Evolutionary conservation across 1,140 invertebrate species (phyloP).

Genomic region (Dysdera silvatica): DNA sequence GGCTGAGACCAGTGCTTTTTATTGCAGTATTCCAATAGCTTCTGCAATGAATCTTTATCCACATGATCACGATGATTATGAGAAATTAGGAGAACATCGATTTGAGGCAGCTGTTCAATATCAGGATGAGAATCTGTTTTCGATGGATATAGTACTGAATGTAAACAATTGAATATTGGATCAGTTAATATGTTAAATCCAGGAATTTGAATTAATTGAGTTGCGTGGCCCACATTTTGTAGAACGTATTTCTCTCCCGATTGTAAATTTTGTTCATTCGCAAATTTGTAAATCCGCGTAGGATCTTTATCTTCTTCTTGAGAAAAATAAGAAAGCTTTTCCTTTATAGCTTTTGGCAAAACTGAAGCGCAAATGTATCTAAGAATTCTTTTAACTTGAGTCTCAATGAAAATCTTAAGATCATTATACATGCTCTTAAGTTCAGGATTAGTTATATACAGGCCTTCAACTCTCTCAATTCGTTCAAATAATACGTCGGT

Average conservation of each 20-base stretch:
- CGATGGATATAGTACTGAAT: background rate
- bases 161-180: conserved; percentile 11
- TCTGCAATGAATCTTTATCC: conserved; percentile 4
- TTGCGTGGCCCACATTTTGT: conserved; percentile 19
- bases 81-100: conserved; percentile 17
- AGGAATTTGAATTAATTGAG: conserved; percentile 6
- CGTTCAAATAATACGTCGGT: background rate
- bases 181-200: conserved; percentile 17
- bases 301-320: conserved; percentile 1
- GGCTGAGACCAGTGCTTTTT: conserved; percentile 7
- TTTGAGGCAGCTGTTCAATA: background rate
- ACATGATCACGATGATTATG: conserved; percentile 19
- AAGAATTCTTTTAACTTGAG: conserved; percentile 8
- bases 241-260: conserved; percentile 3
- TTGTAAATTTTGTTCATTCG: background rate
- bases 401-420: conserved; percentile 13
- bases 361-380: background rate
- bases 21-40: background rate
- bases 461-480: background rate
- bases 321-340: conserved; percentile 9
- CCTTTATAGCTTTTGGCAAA: background rate
- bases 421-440: conserved; percentile 8
- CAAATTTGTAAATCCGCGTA: conserved; percentile 18
- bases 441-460: conserved; percentile 13
- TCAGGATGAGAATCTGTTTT: conserved; percentile 13